phyloP scores from a whole-genome alignment of 1,140 invertebrate species.

The Bombus waltoni region DNA sequence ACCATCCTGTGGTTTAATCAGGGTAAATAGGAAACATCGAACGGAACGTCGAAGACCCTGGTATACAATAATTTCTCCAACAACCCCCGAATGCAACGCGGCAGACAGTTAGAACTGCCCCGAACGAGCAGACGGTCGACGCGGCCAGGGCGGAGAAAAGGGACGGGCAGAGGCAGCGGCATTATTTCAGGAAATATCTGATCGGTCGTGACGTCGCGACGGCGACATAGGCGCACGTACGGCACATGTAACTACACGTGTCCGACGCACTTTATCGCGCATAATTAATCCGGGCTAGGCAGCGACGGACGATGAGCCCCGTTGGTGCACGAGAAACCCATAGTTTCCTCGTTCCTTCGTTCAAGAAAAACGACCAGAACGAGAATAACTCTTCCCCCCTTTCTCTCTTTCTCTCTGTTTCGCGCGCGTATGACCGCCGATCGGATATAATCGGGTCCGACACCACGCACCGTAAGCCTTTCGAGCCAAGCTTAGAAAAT shows the following conservation, averaged over 20 bases:
- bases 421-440: constrained; percentile 56
- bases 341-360: constrained; percentile 55
- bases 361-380: constrained; percentile 27
- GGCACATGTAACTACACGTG: constrained; percentile 67
- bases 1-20: neutral
- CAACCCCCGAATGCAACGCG: constrained; percentile 13
- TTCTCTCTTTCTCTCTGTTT: no score
- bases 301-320: constrained; percentile 59
- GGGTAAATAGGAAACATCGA: neutral
- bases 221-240: constrained; percentile 64
- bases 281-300: constrained; percentile 69
- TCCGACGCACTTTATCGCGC: constrained; percentile 71
- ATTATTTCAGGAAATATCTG: constrained; percentile 71
- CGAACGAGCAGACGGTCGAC: neutral
- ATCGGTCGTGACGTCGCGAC: constrained; percentile 68
- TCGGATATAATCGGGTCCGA: constrained; percentile 56
- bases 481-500: constrained; percentile 39
- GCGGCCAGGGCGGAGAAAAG: neutral
- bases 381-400: neutral
- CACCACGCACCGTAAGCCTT: constrained; percentile 43
- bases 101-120: neutral
- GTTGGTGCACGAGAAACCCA: constrained; percentile 48
- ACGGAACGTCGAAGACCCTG: neutral
- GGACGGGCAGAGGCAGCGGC: constrained; percentile 42
- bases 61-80: neutral